Percentiles rank a stretch among this genome's conserved stretches.
Conservation (phyloP, 2,888 invertebrate species). For the Hipparchia semele region DNA sequence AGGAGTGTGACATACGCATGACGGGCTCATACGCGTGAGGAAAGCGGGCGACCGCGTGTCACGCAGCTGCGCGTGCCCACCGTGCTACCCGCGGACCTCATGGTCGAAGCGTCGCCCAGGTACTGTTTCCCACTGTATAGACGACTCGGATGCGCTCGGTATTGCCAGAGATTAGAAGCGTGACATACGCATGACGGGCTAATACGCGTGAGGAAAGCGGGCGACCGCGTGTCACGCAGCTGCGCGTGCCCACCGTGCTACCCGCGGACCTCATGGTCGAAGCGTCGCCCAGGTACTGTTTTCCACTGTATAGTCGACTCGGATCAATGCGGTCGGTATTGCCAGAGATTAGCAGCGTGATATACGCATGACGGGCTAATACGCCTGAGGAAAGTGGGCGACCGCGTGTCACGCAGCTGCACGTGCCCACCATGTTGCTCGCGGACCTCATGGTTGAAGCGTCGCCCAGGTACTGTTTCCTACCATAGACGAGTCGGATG, state of each 20-base stretch:
- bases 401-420: slow-evolving; percentile 72
- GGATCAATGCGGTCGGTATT: too few species aligned
- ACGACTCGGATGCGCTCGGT: too few species aligned
- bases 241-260: slow-evolving; percentile 96
- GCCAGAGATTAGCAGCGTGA: slow-evolving; percentile 86
- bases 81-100: too few species aligned
- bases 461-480: slow-evolving; percentile 84
- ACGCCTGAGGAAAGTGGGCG: slow-evolving; percentile 96
- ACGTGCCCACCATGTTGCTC: slow-evolving; percentile 86
- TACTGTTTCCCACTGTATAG: background rate
- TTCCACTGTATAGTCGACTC: too few species aligned
- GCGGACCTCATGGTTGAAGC: slow-evolving; percentile 99
- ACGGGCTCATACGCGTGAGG: background rate
- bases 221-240: slow-evolving; percentile 89
- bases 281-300: slow-evolving; percentile 89
- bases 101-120: slow-evolving; percentile 95
- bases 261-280: slow-evolving; percentile 99
- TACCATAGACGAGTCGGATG: too few species aligned
- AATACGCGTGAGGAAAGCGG: slow-evolving; percentile 98
- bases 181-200: slow-evolving; percentile 96
- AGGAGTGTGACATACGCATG: too few species aligned
- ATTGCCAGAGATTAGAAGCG: slow-evolving; percentile 86
- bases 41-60: too few species aligned
- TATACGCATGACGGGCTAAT: slow-evolving; percentile 97
- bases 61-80: too few species aligned